phyloP scores from a whole-genome alignment of 2,888 invertebrate genomes.

The Neoaliturus tenellus region DNA sequence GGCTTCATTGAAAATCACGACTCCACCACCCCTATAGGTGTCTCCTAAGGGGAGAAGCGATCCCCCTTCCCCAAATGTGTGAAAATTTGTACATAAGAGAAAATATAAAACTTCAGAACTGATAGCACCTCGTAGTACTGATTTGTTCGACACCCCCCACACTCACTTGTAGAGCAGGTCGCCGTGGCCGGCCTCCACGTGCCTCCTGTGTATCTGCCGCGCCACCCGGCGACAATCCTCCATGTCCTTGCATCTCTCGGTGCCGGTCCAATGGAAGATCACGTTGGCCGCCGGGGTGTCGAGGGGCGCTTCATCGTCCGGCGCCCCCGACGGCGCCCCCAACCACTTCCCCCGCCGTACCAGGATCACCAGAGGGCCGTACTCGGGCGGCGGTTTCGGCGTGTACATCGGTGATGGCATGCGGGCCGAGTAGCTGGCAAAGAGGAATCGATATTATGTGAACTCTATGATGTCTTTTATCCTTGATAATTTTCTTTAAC shows the following conservation, averaged over 20 bases:
- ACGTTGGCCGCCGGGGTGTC: neutral
- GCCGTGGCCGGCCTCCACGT: neutral
- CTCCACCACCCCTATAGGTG: too few species aligned
- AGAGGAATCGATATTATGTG: too few species aligned
- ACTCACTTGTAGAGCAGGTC: conserved; percentile 26
- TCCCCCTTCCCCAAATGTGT: too few species aligned
- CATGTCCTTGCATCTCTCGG: neutral
- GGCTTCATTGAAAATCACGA: too few species aligned
- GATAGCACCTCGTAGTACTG: too few species aligned
- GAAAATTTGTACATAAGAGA: too few species aligned
- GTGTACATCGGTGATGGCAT: neutral
- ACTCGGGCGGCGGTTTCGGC: neutral
- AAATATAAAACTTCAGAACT: too few species aligned
- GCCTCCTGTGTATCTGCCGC: neutral
- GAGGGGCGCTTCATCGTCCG: neutral
- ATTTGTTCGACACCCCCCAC: too few species aligned
- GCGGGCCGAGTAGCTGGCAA: too few species aligned
- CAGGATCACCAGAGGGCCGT: neutral
- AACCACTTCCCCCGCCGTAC: neutral
- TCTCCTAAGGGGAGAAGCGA: too few species aligned
- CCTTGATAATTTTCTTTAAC: neutral
- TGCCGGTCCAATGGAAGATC: conserved; percentile 17
- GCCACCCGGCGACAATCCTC: neutral
- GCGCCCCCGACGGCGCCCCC: neutral
- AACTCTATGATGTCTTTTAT: too few species aligned